Evolutionary conservation across 2,888 invertebrate species (phyloP).

Genomic region (Cheiracanthium punctorium): DNA sequence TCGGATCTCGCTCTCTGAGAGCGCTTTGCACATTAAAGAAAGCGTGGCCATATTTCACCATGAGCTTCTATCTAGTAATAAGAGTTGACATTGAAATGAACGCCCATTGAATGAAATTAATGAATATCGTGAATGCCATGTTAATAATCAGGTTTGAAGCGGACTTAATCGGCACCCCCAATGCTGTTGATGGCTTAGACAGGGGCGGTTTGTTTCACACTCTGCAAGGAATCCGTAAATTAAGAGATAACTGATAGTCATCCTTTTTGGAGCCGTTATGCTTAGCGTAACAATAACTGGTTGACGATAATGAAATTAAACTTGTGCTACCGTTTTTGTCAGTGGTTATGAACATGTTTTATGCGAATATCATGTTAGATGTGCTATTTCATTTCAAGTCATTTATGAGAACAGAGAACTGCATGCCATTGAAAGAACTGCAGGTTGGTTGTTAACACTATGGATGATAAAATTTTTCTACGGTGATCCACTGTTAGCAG

Average conservation of each 20-base stretch:
- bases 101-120: slow-evolving; percentile 10
- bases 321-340: background rate
- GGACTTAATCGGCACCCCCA: background rate
- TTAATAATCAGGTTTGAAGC: slow-evolving; percentile 7
- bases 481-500: no score
- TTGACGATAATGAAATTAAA: slow-evolving; percentile 2
- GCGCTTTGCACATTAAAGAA: background rate
- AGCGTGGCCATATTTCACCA: background rate
- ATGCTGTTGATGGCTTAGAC: background rate
- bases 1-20: slow-evolving; percentile 4
- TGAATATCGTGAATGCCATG: background rate
- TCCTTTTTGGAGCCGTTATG: background rate
- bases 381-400: background rate
- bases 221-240: background rate
- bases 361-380: background rate
- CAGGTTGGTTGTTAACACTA: no score
- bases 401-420: no score
- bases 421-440: no score
- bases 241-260: background rate
- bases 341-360: background rate
- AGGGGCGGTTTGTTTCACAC: background rate
- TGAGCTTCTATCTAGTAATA: slow-evolving; percentile 5
- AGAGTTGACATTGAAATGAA: slow-evolving; percentile 17
- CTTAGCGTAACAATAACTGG: background rate
- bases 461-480: no score